Evolutionary conservation across 2,113 vertebrate species (phyloP), one percentile per base, ranked within the genome.

Genomic region (Chloebia gouldiae): DNA sequence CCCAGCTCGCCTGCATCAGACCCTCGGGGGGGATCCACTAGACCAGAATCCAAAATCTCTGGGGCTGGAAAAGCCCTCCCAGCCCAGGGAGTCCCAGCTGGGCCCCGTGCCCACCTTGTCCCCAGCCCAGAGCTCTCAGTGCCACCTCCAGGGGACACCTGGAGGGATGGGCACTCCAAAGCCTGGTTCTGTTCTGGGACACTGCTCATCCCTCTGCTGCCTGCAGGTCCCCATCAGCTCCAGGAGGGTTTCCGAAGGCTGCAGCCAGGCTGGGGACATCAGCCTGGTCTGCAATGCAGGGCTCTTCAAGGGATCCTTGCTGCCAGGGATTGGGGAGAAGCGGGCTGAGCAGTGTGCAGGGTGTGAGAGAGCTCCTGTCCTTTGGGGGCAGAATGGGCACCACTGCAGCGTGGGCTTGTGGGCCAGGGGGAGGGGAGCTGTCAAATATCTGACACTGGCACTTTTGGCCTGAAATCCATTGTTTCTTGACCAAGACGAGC

Each of bases 1-100:
- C 27, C 44, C 6, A 0, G 54, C 68, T 28, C 0, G 0, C 50
- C 57, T 2, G 1, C 19, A 0, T 3, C 5, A 3, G 21, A n/a
- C 1, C 61, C 63, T 20, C 5, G 0, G 17, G 49, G 19, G 20
- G 33, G n/a, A 40, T 21, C 54, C 54, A 33, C 8, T 33, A 22
- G 31, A 33, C 31, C 71, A 33, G 13, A 71, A 80, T 27, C 10
- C 33, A 13, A 3, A 2, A 51, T 51, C 7, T 5, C 12, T 5
- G 37, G 13, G 33, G 28, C 0, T 81, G 77, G 60, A 23, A 39
- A 28, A 88, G 31, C 31, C 35, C 42, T 71, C 21, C 59, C 35
- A 57, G 68, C 31, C 15, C 50, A 18, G 0, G 9, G 0, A 64
- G 57, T 15, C 7, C 57, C 3, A 76, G 54, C n/a, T n/a, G 73